Percentiles rank a stretch among this genome's conserved stretches.
Evolutionary conservation across 2,888 invertebrate genomes (phyloP).

Genomic region (Drosophila paucipuncta): DNA sequence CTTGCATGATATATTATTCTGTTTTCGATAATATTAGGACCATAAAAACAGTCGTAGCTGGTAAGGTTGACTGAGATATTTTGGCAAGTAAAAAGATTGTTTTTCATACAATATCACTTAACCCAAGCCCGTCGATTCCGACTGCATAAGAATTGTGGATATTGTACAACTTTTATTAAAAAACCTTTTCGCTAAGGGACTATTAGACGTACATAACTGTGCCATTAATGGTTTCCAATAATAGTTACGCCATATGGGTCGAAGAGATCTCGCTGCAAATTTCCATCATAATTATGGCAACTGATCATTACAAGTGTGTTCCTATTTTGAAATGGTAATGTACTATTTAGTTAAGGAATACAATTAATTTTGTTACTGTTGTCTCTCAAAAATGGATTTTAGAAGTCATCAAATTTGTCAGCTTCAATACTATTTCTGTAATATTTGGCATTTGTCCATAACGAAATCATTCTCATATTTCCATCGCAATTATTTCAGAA

Average conservation of each 20-base stretch:
- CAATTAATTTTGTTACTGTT: not conserved
- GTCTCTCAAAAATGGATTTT: not conserved
- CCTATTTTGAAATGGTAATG: not conserved
- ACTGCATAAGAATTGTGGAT: not conserved
- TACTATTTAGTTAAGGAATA: not conserved
- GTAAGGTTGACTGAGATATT: not conserved
- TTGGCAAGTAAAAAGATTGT: not conserved
- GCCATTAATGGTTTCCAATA: not conserved
- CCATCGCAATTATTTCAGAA: not conserved
- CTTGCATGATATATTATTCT: not conserved
- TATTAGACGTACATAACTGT: not conserved
- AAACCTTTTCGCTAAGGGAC: not conserved
- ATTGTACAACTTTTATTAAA: not conserved
- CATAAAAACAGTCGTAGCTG: not conserved
- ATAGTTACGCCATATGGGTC: not conserved
- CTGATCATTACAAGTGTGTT: not conserved
- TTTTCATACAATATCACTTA: not conserved
- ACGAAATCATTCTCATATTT: not conserved
- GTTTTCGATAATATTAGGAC: not conserved
- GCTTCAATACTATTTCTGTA: not conserved
- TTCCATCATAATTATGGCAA: not conserved
- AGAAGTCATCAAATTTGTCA: not conserved
- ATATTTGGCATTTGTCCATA: not conserved
- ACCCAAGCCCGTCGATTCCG: not conserved
- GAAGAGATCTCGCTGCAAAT: not conserved